A percentile compares a stretch with the other conserved stretches of the same genome.
phyloP scores from a whole-genome alignment of 1,140 invertebrate genomes.

The Mercenaria mercenaria region DNA sequence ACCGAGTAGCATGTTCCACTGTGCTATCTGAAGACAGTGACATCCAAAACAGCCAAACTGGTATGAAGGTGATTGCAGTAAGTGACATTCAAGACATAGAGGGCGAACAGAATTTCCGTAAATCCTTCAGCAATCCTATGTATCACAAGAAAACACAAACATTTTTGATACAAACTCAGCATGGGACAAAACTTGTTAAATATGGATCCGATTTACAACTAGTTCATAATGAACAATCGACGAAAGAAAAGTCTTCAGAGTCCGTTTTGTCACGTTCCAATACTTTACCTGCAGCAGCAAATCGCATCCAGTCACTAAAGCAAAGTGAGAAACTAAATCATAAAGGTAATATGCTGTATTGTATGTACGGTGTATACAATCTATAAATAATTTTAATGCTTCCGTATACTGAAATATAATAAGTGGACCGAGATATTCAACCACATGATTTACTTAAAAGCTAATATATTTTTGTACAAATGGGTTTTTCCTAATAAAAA shows the following conservation, averaged over 20 bases:
- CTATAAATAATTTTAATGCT: too few species aligned
- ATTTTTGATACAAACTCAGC: background rate
- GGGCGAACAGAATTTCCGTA: background rate
- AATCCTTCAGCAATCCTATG: background rate
- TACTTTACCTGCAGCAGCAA: background rate
- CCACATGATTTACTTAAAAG: too few species aligned
- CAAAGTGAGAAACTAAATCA: background rate
- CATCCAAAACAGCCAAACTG: background rate
- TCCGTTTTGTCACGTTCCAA: background rate
- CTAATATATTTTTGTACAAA: too few species aligned
- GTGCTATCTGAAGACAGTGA: background rate
- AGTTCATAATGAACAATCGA: background rate
- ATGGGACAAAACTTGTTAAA: background rate
- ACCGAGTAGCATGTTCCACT: background rate
- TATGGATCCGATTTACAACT: background rate
- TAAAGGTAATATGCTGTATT: too few species aligned
- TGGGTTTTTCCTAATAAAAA: too few species aligned
- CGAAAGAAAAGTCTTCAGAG: background rate
- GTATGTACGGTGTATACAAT: too few species aligned
- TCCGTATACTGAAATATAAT: too few species aligned
- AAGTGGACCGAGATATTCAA: too few species aligned
- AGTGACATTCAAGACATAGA: background rate
- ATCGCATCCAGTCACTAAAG: background rate
- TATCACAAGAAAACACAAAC: background rate
- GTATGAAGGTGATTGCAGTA: background rate